A percentile compares a stretch with the other conserved stretches of the same genome.
These are phyloP conservation scores for Drosophila peninsularis DNA, from an alignment of 2,888 invertebrate genomes.

Conservation along the genomic window DNA sequence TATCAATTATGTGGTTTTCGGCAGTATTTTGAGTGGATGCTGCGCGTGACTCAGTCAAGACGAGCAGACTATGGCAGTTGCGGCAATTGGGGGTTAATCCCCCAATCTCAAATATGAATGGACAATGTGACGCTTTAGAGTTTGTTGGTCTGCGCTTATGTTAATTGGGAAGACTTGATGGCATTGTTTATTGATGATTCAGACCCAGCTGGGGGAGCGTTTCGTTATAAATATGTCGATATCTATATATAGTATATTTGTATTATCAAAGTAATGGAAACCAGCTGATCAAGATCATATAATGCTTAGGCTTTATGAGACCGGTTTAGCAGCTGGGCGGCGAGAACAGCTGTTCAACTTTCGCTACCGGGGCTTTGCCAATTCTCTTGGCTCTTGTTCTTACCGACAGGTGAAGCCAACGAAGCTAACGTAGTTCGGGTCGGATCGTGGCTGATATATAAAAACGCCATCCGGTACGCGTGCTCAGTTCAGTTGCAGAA, in stretches of 20 bases:
- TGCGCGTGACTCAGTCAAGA: slow-evolving; percentile 24
- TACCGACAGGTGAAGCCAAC: slow-evolving; percentile 38
- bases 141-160: slow-evolving; percentile 31
- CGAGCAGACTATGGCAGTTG: slow-evolving; percentile 23
- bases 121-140: slow-evolving; percentile 37
- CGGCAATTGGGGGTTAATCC: slow-evolving; percentile 25
- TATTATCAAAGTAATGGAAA: slow-evolving; percentile 20
- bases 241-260: slow-evolving; percentile 7
- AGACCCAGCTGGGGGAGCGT: slow-evolving; percentile 42
- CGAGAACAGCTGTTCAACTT: slow-evolving; percentile 70
- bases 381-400: slow-evolving; percentile 46
- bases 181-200: slow-evolving; percentile 44
- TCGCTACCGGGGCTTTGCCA: slow-evolving; percentile 67
- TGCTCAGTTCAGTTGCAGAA: slow-evolving; percentile 77
- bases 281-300: slow-evolving; percentile 43
- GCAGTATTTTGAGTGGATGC: background rate
- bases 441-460: slow-evolving; percentile 59
- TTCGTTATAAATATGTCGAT: slow-evolving; percentile 41
- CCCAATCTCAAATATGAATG: slow-evolving; percentile 14
- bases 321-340: slow-evolving; percentile 72
- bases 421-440: slow-evolving; percentile 52
- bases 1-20: background rate
- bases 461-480: slow-evolving; percentile 70
- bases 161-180: slow-evolving; percentile 32
- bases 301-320: slow-evolving; percentile 32